A percentile compares a stretch with the other conserved stretches of the same genome.
Evolutionary conservation across 2,797 vertebrate species (phyloP).

Genomic region (Coilia nasus): DNA sequence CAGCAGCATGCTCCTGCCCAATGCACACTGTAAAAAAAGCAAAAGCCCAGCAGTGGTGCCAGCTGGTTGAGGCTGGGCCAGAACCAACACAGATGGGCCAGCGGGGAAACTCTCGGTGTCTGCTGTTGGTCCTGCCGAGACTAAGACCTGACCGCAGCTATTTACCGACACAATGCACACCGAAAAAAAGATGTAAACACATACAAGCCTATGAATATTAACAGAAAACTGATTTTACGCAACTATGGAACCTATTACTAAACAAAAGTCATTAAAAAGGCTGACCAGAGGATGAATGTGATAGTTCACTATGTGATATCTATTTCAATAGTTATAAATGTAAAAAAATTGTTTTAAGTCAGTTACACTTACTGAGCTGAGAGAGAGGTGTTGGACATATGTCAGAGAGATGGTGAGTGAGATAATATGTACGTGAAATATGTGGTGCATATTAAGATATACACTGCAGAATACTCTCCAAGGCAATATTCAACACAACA

Average conservation of each 20-base stretch:
- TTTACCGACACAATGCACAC: background rate
- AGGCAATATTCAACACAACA: background rate
- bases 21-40: background rate
- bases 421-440: background rate
- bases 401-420: background rate
- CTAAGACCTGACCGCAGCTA: background rate
- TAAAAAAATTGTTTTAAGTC: background rate
- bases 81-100: conserved; percentile 9
- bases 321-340: background rate
- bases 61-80: background rate
- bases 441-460: background rate
- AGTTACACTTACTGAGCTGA: background rate
- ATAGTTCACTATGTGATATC: background rate
- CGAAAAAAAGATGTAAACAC: background rate
- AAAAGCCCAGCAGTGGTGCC: background rate
- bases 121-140: background rate
- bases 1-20: background rate
- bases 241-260: background rate
- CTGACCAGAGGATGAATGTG: background rate
- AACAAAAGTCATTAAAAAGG: too few species aligned
- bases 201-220: background rate
- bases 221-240: too few species aligned
- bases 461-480: background rate
- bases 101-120: background rate
- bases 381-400: background rate